These are phyloP conservation scores for Hippopotamyrus pictus DNA, from an alignment of 2,797 vertebrate species.

Conservation along the genomic window DNA sequence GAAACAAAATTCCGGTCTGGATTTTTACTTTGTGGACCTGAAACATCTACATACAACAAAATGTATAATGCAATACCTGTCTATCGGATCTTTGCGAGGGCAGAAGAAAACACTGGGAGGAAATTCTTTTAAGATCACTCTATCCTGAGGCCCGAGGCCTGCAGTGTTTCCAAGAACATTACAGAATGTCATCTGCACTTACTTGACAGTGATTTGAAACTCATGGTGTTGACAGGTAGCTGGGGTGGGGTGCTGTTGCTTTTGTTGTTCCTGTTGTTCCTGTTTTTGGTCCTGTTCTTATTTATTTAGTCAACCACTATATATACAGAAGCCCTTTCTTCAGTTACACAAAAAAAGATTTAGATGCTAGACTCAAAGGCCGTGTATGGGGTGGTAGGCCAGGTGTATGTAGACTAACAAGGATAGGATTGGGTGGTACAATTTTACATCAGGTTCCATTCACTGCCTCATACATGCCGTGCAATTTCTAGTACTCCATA, in stretches of 20 bases:
- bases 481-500: background rate
- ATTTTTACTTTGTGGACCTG: background rate
- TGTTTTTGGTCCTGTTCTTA: background rate
- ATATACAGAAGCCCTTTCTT: background rate
- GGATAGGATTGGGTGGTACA: background rate
- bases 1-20: background rate
- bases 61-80: background rate
- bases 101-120: background rate
- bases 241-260: background rate
- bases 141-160: background rate
- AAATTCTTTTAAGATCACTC: background rate
- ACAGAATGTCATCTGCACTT: background rate
- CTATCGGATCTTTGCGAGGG: background rate
- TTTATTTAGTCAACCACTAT: background rate
- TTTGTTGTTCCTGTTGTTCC: background rate
- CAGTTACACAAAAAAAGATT: background rate
- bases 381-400: background rate
- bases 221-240: background rate
- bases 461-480: background rate
- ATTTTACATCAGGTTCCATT: background rate
- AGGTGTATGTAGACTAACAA: background rate
- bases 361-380: background rate
- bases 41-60: background rate
- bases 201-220: background rate
- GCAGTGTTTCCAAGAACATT: background rate